A percentile compares a stretch with the other conserved stretches of the same genome.
phyloP scores from a whole-genome alignment of 2,113 vertebrate genomes.

The Callipepla californica region DNA sequence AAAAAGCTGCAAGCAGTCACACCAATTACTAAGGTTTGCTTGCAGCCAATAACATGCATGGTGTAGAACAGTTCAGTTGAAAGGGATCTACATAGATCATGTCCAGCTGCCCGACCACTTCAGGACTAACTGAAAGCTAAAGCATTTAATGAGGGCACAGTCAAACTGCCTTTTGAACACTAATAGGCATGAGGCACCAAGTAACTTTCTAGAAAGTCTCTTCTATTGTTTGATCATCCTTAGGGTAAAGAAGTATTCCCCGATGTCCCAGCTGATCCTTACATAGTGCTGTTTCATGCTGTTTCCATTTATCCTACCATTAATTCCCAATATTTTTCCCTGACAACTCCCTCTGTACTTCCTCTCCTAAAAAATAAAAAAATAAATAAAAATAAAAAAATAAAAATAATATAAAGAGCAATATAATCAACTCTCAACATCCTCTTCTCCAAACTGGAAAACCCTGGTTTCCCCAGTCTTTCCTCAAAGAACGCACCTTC shows the following conservation, averaged over 20 bases:
- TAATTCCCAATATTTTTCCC: not conserved
- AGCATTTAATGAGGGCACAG: not conserved
- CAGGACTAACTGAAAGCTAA: not conserved
- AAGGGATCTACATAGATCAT: not conserved
- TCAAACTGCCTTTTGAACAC: not conserved
- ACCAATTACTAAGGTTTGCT: not conserved
- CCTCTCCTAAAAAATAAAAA: not conserved
- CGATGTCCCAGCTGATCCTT: not conserved
- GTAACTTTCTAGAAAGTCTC: not conserved
- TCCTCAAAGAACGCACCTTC: not conserved
- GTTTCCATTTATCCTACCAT: no score
- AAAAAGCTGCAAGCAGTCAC: not conserved
- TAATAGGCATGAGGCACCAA: not conserved
- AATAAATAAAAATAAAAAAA: no score
- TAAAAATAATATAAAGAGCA: not conserved
- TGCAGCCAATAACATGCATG: not conserved
- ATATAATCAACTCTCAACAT: not conserved
- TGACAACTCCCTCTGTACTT: not conserved
- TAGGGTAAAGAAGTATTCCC: not conserved
- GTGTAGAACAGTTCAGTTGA: not conserved
- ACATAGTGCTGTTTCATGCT: not conserved
- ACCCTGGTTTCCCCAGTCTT: not conserved
- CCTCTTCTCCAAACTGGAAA: not conserved
- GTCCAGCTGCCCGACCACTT: not conserved
- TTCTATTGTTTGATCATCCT: not conserved